Percentiles rank a stretch among this genome's conserved stretches.
These are phyloP conservation scores for Raja brachyura DNA, from an alignment of 2,113 vertebrate species.

Conservation along the genomic window DNA sequence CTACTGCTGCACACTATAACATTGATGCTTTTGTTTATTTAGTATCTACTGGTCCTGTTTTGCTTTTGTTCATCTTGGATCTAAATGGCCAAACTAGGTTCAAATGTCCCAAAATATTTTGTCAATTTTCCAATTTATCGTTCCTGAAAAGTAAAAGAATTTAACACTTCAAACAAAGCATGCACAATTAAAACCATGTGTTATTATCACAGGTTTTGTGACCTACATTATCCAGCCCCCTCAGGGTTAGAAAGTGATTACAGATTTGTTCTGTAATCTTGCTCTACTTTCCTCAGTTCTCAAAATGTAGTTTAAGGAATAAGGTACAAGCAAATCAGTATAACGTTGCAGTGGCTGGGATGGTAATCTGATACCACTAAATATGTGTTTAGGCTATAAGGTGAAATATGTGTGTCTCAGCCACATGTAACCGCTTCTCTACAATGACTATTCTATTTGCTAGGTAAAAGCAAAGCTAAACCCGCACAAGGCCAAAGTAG, in stretches of 20 bases:
- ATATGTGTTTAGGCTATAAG: background rate
- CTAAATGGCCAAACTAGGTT: background rate
- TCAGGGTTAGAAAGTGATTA: slow-evolving; percentile 28
- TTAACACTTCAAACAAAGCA: slow-evolving; percentile 28
- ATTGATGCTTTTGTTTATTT: background rate
- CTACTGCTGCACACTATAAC: background rate
- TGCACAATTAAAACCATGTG: slow-evolving; percentile 26
- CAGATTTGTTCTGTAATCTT: slow-evolving; percentile 28
- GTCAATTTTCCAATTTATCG: slow-evolving; percentile 1
- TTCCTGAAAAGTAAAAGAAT: slow-evolving; percentile 35
- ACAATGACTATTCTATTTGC: background rate
- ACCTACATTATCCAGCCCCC: slow-evolving; percentile 24
- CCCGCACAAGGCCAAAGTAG: background rate
- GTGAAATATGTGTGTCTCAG: background rate
- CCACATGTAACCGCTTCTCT: background rate
- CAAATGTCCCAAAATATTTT: slow-evolving; percentile 28
- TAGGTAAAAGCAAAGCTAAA: background rate
- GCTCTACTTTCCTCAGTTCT: background rate
- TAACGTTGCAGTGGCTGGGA: background rate
- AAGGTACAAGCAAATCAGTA: background rate
- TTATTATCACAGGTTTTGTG: slow-evolving; percentile 26
- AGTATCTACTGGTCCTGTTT: background rate
- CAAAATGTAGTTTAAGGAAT: background rate
- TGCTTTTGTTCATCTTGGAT: background rate
- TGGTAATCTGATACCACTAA: background rate